Percentiles rank a stretch among this genome's conserved stretches.
phyloP scores from a whole-genome alignment of 1,140 invertebrate genomes.

The Harlomillsia oculata region DNA sequence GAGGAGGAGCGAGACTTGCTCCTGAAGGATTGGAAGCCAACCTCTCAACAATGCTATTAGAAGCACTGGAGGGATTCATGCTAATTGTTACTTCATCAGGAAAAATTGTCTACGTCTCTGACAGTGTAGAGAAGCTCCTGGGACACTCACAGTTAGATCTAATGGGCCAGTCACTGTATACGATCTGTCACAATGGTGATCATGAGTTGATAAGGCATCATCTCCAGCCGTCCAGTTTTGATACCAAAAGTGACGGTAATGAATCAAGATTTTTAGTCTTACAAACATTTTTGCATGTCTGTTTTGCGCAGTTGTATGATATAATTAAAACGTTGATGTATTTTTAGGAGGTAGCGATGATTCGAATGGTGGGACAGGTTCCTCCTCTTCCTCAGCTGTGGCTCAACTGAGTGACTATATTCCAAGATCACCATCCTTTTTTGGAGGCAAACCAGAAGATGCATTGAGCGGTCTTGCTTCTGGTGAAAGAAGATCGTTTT shows the following conservation, averaged over 20 bases:
- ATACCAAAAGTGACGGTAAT: constrained; percentile 28
- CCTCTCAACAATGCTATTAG: constrained; percentile 41
- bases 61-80: constrained; percentile 56
- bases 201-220: constrained; percentile 50
- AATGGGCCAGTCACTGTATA: constrained; percentile 70
- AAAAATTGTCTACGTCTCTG: constrained; percentile 77
- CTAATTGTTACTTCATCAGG: constrained; percentile 68
- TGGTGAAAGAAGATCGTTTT: constrained; percentile 48
- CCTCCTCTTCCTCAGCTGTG: constrained; percentile 13
- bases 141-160: constrained; percentile 76
- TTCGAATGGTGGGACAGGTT: constrained; percentile 14
- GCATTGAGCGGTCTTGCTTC: constrained; percentile 32
- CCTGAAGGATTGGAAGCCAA: constrained; percentile 27
- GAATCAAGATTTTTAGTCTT: no score
- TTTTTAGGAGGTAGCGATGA: constrained; percentile 7
- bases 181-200: constrained; percentile 66
- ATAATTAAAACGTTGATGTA: no score
- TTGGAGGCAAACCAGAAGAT: constrained; percentile 35
- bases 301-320: no score
- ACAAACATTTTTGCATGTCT: no score
- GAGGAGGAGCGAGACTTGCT: background rate
- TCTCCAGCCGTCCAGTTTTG: constrained; percentile 32
- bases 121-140: constrained; percentile 68
- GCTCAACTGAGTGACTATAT: no score
- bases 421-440: constrained; percentile 34